Evolutionary conservation across 2,797 vertebrate genomes (phyloP), one percentile per base, ranked within the genome.

Genomic region (Gymnodraco acuticeps): DNA sequence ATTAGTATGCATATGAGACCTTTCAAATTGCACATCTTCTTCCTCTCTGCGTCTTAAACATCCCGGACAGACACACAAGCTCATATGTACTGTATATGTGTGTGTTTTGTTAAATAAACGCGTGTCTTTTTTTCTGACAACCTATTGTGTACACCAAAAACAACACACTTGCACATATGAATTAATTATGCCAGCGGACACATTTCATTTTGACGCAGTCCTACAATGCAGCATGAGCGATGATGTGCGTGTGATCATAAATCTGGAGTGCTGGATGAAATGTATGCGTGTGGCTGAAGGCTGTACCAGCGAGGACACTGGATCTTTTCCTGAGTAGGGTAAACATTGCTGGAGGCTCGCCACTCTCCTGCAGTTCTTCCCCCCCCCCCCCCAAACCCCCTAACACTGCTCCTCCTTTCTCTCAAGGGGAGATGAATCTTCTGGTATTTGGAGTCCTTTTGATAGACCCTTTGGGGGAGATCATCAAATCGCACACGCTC

Each of bases 1-100:
- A 81, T 82, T 68, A 79, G 60, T 64, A 75, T 89, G 80, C 77
- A 76, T 86, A 88, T 92, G 87, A 84, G 83, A 85, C 87, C 82
- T 88, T 87, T 87, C 73, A 79, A 5, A 54, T 67, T 19, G 58
- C 47, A 42, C 3, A 11, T 10, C n/a, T 31, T 20, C 58, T 16
- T 38, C 33, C 33, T 38, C 6, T 38, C 6, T 38, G 8, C 20
- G 58, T 56, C 61, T 73, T 66, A 33, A 46, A 73, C 55, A 75
- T 61, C n/a, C n/a, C 42, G 38, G 16, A 56, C 33, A 38, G 6
- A 38, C 33, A 20, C 33, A 16, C 46, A 38, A 27, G 59, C 42
- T 56, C 10, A 54, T 33, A 61, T 58, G n/a, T 11, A 9, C 33
- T 38, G 8, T 38, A 38, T 38, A 38, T 38, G 7, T 38, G 33